Evolutionary conservation across 2,797 vertebrate species (phyloP), one percentile per base, ranked within the genome.

Genomic region (Sparidentex hasta): DNA sequence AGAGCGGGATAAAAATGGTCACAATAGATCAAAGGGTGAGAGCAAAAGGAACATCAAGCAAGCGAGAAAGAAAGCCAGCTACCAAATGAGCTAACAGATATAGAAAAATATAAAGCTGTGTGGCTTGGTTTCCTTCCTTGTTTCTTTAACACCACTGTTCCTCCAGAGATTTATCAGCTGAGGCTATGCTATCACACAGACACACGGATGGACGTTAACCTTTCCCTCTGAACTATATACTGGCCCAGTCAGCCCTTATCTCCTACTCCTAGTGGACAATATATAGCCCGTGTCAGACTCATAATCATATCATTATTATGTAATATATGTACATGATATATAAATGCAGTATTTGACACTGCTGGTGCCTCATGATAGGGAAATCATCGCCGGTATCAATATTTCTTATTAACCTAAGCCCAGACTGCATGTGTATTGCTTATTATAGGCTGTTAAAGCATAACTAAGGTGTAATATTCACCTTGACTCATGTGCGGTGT

Each of bases 311-410:
- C 72, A 87, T 88, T 85, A 82, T 81, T 74, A 77, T 85, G 62
- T 65, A 84, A 86, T 87, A 83, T 78, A 87, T 74, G 69, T 61
- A 80, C 76, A 86, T 70, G 70, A 88, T 82, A 83, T 72, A 85
- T 76, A 71, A 72, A 73, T 65, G 74, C 55, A 62, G 47, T 7
- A 44, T 78, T 74, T 77, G 68, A 87, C 84, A 80, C 70, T n/a
- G 16, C 90, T 92, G 91, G 52, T 59, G 69, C 68, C 43, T 18
- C 7, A 74, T 58, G 93, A 94, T 94, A 94, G 85, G 81, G 71
- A 87, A 88, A 90, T 88, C 74, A 54, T 47, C 18, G 27, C 47
- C 64, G 27, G 33, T 87, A 86, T 87, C 63, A 48, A 83, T 83
- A 85, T 52, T 61, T 78, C 73, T 85, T 91, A 88, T 88, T 87